These are phyloP conservation scores for Tragulus kanchil DNA, from an alignment of 2,113 vertebrate genomes.

Conservation along the genomic window DNA sequence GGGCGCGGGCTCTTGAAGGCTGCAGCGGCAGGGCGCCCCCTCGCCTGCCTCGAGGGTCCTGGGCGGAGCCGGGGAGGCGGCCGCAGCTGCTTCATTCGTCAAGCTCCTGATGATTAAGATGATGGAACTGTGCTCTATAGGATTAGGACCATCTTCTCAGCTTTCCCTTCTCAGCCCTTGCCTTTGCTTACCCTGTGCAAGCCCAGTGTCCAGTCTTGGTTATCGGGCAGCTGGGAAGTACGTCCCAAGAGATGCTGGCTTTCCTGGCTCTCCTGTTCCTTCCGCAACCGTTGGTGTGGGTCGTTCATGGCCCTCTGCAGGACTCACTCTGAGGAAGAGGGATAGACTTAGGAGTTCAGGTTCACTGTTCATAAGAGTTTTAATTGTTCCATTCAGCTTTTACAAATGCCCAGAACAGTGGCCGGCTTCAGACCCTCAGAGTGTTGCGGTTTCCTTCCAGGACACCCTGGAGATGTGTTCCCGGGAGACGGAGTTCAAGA, in stretches of 20 bases:
- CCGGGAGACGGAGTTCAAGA: slow-evolving; percentile 95
- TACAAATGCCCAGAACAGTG: too few species aligned
- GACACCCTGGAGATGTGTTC: slow-evolving; percentile 96
- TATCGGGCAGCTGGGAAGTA: background rate
- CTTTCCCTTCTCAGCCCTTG: background rate
- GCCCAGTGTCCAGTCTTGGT: background rate
- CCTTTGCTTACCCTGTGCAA: background rate
- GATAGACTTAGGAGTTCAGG: background rate
- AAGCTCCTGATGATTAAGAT: background rate
- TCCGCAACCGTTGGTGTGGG: background rate
- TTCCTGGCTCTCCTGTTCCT: background rate
- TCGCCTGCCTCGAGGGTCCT: background rate
- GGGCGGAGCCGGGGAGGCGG: background rate
- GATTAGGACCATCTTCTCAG: background rate
- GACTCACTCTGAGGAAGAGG: background rate
- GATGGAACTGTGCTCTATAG: fast-evolving
- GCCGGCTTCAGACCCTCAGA: fast-evolving
- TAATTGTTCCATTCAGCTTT: background rate
- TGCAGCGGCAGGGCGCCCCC: background rate
- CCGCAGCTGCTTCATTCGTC: fast-evolving
- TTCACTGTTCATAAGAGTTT: background rate
- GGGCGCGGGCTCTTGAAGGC: fast-evolving
- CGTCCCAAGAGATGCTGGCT: background rate
- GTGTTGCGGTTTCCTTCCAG: slow-evolving; percentile 84
- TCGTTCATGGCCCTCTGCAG: background rate